phyloP scores from a whole-genome alignment of 1,140 invertebrate species.

The Penaeus indicus region DNA sequence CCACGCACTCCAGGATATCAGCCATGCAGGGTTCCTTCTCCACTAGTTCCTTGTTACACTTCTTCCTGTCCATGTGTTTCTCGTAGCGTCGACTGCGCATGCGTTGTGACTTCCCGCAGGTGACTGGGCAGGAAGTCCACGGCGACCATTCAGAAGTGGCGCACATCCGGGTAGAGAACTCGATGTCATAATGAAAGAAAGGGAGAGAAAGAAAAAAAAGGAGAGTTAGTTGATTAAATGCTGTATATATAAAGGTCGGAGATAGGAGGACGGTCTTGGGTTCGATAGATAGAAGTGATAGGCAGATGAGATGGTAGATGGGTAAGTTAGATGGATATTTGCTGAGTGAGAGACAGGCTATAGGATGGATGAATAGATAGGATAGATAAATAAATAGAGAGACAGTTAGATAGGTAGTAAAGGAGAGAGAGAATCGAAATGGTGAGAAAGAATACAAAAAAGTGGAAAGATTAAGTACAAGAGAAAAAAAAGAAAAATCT shows the following conservation, averaged over 20 bases:
- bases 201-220: neutral
- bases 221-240: no score
- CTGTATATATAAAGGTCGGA: no score
- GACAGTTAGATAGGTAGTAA: no score
- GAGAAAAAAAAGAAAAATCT: no score
- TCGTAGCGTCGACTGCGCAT: slow-evolving; percentile 72
- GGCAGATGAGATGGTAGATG: neutral
- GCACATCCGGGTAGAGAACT: slow-evolving; percentile 69
- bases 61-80: slow-evolving; percentile 72
- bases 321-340: no score
- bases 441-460: no score
- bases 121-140: slow-evolving; percentile 75
- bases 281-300: neutral
- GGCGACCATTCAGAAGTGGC: slow-evolving; percentile 74
- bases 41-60: slow-evolving; percentile 80
- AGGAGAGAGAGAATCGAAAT: no score
- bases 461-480: no score
- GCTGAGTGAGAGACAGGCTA: no score
- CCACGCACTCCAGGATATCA: slow-evolving; percentile 61
- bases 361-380: no score
- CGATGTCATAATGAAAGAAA: neutral
- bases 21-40: slow-evolving; percentile 84
- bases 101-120: slow-evolving; percentile 74
- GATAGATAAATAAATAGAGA: no score
- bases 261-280: no score